A percentile compares a stretch with the other conserved stretches of the same genome.
These are phyloP conservation scores for Greenwoodochromis staneri DNA, from an alignment of 2,113 vertebrate genomes.

Conservation along the genomic window DNA sequence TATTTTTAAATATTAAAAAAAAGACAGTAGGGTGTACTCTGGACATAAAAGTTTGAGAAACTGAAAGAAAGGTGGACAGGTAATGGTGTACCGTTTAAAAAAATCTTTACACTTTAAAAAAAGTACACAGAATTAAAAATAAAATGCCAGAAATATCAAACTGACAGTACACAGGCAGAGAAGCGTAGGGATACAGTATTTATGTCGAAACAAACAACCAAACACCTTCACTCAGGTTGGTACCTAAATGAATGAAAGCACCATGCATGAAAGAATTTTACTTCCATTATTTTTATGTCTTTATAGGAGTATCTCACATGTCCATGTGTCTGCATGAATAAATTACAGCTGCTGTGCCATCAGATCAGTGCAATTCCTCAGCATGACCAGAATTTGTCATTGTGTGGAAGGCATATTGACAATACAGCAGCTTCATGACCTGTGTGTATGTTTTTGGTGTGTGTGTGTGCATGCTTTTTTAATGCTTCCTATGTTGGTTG, in stretches of 20 bases:
- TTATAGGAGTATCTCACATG: background rate
- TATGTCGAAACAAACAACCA: background rate
- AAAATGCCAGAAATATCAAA: background rate
- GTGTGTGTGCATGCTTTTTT: background rate
- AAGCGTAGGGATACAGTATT: background rate
- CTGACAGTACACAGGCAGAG: background rate
- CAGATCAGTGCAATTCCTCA: background rate
- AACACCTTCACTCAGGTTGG: background rate
- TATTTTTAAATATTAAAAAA: background rate
- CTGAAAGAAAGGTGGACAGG: background rate
- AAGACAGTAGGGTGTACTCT: background rate
- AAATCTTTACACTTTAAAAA: background rate
- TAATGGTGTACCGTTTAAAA: background rate
- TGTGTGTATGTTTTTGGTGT: background rate
- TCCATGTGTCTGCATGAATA: background rate
- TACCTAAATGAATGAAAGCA: background rate
- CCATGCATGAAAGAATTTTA: background rate
- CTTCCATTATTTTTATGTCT: background rate
- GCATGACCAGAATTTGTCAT: background rate
- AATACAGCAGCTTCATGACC: background rate
- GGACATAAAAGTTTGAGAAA: background rate
- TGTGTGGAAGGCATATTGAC: background rate
- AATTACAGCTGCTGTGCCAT: background rate
- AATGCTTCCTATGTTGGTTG: background rate
- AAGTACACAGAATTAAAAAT: background rate